Base-by-base conservation (phyloP, 2,888 invertebrate genomes). In the Tuta absoluta region DNA sequence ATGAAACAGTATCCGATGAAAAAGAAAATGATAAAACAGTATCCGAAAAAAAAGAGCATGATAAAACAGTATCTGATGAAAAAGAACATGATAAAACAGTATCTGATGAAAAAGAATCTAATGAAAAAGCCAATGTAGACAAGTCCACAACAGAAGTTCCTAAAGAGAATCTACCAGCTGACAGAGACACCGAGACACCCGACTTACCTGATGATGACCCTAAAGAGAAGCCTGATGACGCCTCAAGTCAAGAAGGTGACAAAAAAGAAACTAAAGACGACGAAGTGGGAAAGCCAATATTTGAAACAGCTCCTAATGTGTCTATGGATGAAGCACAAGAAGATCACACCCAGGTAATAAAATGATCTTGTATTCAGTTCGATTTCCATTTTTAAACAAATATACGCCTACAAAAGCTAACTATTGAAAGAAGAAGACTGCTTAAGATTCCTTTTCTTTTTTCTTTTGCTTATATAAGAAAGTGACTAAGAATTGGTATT, bases 271-370 rank as follows among this genome's bases (percentile, higher is more conserved):
- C 72, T 48, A 70, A 72, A 65, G 78, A 80, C 14, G 83, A 87
- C 71, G 85, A 86, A 17, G 84, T 85, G 37, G 82, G 78, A 2
- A 86, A 91, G 68, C 89, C 92, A 33, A 85, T 91, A 71, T 93
- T 93, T 84, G 90, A 93, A 67, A 92, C 92, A 11, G 89, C 93
- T 8, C 92, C 93, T 10, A 87, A 92, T 81, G 73, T 88, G 37
- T 81, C 89, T 37, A 73, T 84, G 53, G 90, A 91, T 58, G 91
- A 91, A 63, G 71, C 81, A 24, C 87, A 89, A 63, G 91, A 91
- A 68, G 91, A 91, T 72, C 89, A 91, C 71, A 84, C 90, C 65
- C 87, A 92, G 85, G 91, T 91, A 73, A 49, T 10, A 21, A 24
- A 21, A 24, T 53, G 53, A 21, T 21, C 3, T 19, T 4, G n/a